Base-by-base conservation (phyloP, 2,113 vertebrate genomes). In the Mirounga angustirostris region DNA sequence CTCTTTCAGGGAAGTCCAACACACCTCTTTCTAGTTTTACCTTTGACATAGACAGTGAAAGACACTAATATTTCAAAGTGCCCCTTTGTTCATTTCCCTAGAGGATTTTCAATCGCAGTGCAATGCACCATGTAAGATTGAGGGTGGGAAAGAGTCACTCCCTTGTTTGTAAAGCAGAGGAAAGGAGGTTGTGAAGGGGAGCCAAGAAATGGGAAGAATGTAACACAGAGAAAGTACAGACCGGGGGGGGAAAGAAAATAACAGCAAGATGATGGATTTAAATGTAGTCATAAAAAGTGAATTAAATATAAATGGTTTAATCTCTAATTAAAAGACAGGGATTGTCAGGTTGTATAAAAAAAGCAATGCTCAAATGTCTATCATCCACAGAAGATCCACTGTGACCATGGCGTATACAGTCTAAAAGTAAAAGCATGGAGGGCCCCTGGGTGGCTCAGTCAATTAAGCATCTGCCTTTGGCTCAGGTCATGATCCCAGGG, bases 291-390 rank as follows among this genome's bases (percentile, higher is more conserved):
- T 12, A 36, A 59, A 79, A 91, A 79, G 14, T 58, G 56, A 40
- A 73, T 50, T 94, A 88, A 94, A 58, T 50, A 54, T 79, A 92
- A 96, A 83, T n/a, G 36, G 36, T 30, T 26, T 33, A 83, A 84
- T 89, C 15, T 94, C 28, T 85, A 30, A 59, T 24, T 89, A 89
- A 80, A 96, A 65, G 30, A 40, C 14, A 40, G 2, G 33, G 43
- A 63, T 73, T 90, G 2, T 46, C n/a, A 18, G 12, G 61, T n/a
- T 78, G 1, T 84, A 28, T 74, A 22, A 61, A 50, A 54, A 54
- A 94, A 9, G 2, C 18, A 50, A 50, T n/a, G 56, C 2, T 63
- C 30, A 43, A 63, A 56, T 73, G 36, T 8, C 2, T 61, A 7
- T 3, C 56, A 14, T 65, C 40, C 81, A 36, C 14, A 73, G 61